Base-by-base conservation (phyloP, 2,797 vertebrate genomes). In the Peromyscus melanophrys region DNA sequence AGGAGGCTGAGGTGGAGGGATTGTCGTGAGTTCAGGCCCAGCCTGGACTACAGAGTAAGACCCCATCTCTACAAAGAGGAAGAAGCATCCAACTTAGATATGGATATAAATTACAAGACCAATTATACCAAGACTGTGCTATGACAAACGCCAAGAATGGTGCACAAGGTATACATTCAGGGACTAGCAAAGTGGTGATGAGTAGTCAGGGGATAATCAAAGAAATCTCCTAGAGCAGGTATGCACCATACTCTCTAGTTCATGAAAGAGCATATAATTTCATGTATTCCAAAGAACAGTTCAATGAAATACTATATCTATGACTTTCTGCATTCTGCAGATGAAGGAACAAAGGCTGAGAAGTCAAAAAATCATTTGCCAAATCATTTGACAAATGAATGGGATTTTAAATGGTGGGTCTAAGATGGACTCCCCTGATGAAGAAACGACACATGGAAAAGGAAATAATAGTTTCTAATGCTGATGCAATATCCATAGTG, bases 381-480 rank as follows among this genome's bases (percentile, higher is more conserved):
- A 65, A 86, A 87, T 94, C 83, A 40, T 19, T 29, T 73, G 95
- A n/a, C 67, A 91, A 89, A 52, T 77, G 19, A 82, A 46, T 63
- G 52, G 52, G 86, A 61, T 73, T 84, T 95, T 63, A 95, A 94
- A 87, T 52, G 17, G 29, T 75, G 55, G 14, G 16, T 10, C 67
- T 52, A 86, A 92, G 86, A 67, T 49, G 11, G 57, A 37, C 55
- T 84, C 34, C 52, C 63, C 37, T 49, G 63, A 84, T 77, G 10
- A 95, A 94, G 89, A 92, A 81, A 37, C 11, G 89, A 37, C 61
- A 92, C 34, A 91, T 90, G n/a, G 92, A 55, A 81, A 93, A 83
- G 31, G 75, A 97, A 92, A 91, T 81, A 76, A 25, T n/a, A 94
- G 27, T 75, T 87, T 88, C 65, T 73, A 61, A 92, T 43, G 46